A percentile compares a stretch with the other conserved stretches of the same genome.
phyloP scores from a whole-genome alignment of 2,113 vertebrate species.

The Chaetorhynchus papuensis region DNA sequence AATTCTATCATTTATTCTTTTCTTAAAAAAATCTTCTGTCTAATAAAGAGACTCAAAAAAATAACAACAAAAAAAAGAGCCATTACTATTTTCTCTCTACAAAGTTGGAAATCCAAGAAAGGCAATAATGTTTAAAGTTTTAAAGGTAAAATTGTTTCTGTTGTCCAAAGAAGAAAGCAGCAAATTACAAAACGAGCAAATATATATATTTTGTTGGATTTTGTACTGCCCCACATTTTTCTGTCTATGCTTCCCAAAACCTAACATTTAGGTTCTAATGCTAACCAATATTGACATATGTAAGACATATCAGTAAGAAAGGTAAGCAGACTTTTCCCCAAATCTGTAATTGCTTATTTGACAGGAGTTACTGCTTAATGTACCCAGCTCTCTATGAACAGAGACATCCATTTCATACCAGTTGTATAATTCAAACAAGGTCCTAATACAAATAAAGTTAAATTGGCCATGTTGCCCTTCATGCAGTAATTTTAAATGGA shows the following conservation, averaged over 20 bases:
- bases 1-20: not conserved
- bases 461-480: conserved; percentile 23
- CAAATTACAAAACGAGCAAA: not conserved
- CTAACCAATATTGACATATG: not conserved
- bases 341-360: not conserved
- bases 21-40: not conserved
- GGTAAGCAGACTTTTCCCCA: not conserved
- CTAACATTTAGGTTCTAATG: not conserved
- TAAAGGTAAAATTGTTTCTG: not conserved
- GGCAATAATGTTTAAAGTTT: not conserved
- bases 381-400: not conserved
- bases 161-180: not conserved
- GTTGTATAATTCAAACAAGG: not conserved
- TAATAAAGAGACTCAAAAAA: not conserved
- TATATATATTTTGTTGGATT: not conserved
- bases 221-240: not conserved
- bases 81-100: not conserved
- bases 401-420: not conserved
- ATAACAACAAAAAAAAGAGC: not conserved
- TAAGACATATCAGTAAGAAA: not conserved
- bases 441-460: conserved; percentile 16
- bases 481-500: conserved; percentile 20
- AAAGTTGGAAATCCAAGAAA: not conserved
- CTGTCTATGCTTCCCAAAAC: not conserved
- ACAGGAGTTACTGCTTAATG: not conserved